Evolutionary conservation across 2,113 vertebrate species (phyloP), one percentile per base, ranked within the genome.

Genomic region (Euleptes europaea): DNA sequence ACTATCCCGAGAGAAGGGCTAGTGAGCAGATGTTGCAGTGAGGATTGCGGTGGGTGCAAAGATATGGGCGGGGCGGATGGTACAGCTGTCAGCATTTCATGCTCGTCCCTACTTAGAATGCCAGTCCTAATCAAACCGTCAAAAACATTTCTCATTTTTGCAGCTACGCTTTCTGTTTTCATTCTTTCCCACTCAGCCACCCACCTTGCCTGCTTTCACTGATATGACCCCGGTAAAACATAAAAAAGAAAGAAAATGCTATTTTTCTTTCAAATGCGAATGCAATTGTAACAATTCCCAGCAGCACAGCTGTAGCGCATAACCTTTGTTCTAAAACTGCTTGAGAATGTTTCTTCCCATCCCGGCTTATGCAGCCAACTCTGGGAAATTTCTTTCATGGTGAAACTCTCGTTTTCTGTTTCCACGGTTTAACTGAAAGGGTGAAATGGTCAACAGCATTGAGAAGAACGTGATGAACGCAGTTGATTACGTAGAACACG

Each of bases 401-500:
- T 28, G 23, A 21, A 73, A 23, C 40, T 42, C 74, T 63, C 40
- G 11, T 19, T 85, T 42, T 26, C 57, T 14, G 13, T 31, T 54
- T 40, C 51, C n/a, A n/a, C 4, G 42, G 33, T 82, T 80, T 10
- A 63, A 35, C 89, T 82, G 93, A 33, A 77, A 98, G 98, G 98
- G 98, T 0, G 98, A 98, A 40, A 98, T 98, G 97, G 96, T 98
- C 65, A 97, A 98, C 94, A 98, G 97, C 95, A 98, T 98, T 42
- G 98, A 98, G 92, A 97, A 96, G 5, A 97, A 98, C 0, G 96
- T 98, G 4, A 94, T 89, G 86, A 97, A 95, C n/a, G 97, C 98
- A 0, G 85, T 86, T 0, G 97, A 98, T 73, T 98, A 98, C 4
- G 96, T 98, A 3, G 95, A 88, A 12, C 94, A 94, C 0, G 98